A percentile compares a stretch with the other conserved stretches of the same genome.
These are phyloP conservation scores for Ondatra zibethicus DNA, from an alignment of 2,113 vertebrate species.

Conservation along the genomic window DNA sequence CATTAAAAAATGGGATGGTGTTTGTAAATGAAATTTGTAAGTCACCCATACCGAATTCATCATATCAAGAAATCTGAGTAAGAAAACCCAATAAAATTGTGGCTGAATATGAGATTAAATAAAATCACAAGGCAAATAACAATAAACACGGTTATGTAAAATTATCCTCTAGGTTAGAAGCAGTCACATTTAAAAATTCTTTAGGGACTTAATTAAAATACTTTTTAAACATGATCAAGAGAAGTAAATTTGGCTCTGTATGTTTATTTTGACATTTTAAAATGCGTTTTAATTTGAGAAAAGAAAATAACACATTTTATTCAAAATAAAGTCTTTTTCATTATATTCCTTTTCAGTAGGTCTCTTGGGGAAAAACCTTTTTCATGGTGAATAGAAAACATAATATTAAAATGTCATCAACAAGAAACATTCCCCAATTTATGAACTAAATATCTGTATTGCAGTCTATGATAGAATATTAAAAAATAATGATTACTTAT, in stretches of 20 bases:
- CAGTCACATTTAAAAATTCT: conserved; percentile 65
- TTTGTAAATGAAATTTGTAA: neutral
- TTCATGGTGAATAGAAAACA: conserved; percentile 33
- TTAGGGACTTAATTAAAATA: conserved; percentile 74
- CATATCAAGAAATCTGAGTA: neutral
- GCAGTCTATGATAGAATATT: neutral
- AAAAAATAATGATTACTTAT: neutral
- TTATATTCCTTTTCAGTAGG: conserved; percentile 1
- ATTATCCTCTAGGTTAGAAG: conserved; percentile 38
- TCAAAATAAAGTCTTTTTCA: conserved; percentile 46
- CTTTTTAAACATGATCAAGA: conserved; percentile 61
- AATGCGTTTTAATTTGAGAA: conserved; percentile 59
- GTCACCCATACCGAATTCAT: conserved; percentile 12
- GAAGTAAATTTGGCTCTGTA: conserved; percentile 36
- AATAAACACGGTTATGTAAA: conserved; percentile 42
- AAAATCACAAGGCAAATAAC: conserved; percentile 61
- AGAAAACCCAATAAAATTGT: conserved; percentile 43
- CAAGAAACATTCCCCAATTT: conserved; percentile 25
- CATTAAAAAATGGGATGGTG: neutral
- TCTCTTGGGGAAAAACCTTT: conserved; percentile 33
- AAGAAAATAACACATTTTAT: conserved; percentile 47
- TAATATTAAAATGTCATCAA: conserved; percentile 40
- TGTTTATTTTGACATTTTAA: conserved; percentile 70
- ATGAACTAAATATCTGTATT: conserved; percentile 13
- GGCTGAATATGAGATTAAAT: neutral